Percentiles rank a stretch among this genome's conserved stretches.
Evolutionary conservation across 2,888 invertebrate genomes (phyloP).

Genomic region (Eristalinus aeneus): DNA sequence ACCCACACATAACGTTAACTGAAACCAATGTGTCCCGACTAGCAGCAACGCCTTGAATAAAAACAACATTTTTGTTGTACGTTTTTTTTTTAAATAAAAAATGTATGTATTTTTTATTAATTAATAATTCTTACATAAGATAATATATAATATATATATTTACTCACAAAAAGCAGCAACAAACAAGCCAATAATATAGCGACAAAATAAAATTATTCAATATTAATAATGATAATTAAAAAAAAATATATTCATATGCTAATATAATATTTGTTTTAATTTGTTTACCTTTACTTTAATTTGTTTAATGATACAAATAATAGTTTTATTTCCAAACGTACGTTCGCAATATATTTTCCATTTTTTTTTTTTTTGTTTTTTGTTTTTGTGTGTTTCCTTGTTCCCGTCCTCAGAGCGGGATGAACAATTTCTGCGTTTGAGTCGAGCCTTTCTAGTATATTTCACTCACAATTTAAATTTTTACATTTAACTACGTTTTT

Average conservation of each 20-base stretch:
- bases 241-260: slow-evolving; percentile 60
- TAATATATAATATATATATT: slow-evolving; percentile 72
- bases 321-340: slow-evolving; percentile 31
- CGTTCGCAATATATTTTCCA: slow-evolving; percentile 34
- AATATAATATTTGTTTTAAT: slow-evolving; percentile 54
- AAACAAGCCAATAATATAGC: slow-evolving; percentile 77
- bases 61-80: slow-evolving; percentile 42
- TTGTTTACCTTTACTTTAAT: slow-evolving; percentile 8
- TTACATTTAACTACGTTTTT: background rate
- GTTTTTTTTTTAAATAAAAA: slow-evolving; percentile 66
- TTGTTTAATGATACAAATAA: slow-evolving; percentile 56
- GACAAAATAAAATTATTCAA: slow-evolving; percentile 69
- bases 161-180: slow-evolving; percentile 80
- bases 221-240: slow-evolving; percentile 64
- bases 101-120: slow-evolving; percentile 71
- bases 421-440: background rate
- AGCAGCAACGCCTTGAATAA: background rate
- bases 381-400: slow-evolving; percentile 17
- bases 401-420: background rate
- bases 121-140: slow-evolving; percentile 71
- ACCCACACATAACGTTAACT: too few species aligned
- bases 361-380: slow-evolving; percentile 31
- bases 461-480: background rate
- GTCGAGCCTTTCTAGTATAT: background rate
- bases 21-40: too few species aligned